Evolutionary conservation across 2,113 vertebrate genomes (phyloP), one percentile per base, ranked within the genome.

Genomic region (Anser cygnoides): DNA sequence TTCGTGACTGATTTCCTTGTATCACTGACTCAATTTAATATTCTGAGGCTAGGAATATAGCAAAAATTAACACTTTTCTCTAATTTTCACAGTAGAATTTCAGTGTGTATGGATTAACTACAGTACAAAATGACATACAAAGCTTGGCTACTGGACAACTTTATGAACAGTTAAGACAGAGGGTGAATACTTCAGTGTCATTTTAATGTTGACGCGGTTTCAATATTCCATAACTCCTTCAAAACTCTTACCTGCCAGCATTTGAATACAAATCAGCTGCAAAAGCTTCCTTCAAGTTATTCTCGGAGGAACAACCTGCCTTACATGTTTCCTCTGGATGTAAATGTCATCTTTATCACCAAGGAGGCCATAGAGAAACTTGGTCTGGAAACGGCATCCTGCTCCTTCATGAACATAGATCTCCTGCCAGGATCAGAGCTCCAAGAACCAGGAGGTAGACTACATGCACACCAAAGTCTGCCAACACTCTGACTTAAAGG

Each of bases 291-390:
- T 61, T 62, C 72, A 81, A 95, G 84, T 39, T 85, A 41, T 84
- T 94, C 83, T 82, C 78, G 80, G 67, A 95, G 94, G 49, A 96
- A 63, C 55, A 43, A 28, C 18, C 17, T 90, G 93, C 73, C 59
- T 93, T 96, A 65, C 37, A 22, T 68, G 46, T 94, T 95, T 94
- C 82, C 87, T 92, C 33, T 75, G 81, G 91, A 93, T 87, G 74
- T 89, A 93, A 97, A 96, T 95, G 73, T 84, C 89, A 95, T 33
- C 62, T 74, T 61, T 91, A 92, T 95, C 88, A 81, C 88, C 57
- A 20, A 87, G 62, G 22, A 95, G 68, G 66, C 71, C 93, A 92
- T 87, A 92, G 61, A 91, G 87, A 86, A 85, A 46, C 43, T 83
- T 71, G 37, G 55, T 95, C 76, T 87, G 85, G 78, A 96, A 95